Base-by-base conservation (phyloP, 2,888 invertebrate species). In the Carabus problematicus region DNA sequence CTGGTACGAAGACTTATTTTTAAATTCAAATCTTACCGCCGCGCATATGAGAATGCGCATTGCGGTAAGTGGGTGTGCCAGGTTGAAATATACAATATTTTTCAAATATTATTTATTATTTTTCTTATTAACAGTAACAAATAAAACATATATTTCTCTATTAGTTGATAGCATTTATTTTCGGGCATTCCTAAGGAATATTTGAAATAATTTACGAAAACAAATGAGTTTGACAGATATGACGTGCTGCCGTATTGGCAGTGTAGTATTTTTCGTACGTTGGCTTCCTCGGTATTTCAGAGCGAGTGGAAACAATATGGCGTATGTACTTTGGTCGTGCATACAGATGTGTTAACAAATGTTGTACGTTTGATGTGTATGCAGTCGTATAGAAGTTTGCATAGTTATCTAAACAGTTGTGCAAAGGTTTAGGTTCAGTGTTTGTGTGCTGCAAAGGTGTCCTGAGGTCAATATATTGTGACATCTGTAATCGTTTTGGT, bases 31-130 rank as follows among this genome's bases (percentile, higher is more conserved):
- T 64, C 3, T 19, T 55, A 29, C 42, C 59, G 67, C 67, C 8
- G n/a, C 1, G n/a, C 39, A 6, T 67, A 14, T 6, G 60, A 41
- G 16, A 52, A 52, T 60, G 67, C 67, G 67, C 67, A 67, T 52
- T 67, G 67, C 60, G 49, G 61, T 42, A 55, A 42, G 69, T 69
- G 69, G 69, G 69, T 56, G 69, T 69, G 69, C 62, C 69, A 45
- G 7, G 19, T 29, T n/a, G 14, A 62, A 52, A 39, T 52, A 52
- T 6, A 62, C 39, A 9, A 18, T 52, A 3, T 18, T 52, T 52
- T 52, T 52, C 7, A 52, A 52, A 14, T 52, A 1, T 11, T 11
- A 29, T 29, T 29, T 29, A 29, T 29, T 29, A 45, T 12, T 14
- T 45, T 45, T 6, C 45, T 6, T 45, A 3, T 45, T 45, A n/a